A percentile compares a stretch with the other conserved stretches of the same genome.
phyloP scores from a whole-genome alignment of 1,140 invertebrate species.

The Paralvinella palmiformis region DNA sequence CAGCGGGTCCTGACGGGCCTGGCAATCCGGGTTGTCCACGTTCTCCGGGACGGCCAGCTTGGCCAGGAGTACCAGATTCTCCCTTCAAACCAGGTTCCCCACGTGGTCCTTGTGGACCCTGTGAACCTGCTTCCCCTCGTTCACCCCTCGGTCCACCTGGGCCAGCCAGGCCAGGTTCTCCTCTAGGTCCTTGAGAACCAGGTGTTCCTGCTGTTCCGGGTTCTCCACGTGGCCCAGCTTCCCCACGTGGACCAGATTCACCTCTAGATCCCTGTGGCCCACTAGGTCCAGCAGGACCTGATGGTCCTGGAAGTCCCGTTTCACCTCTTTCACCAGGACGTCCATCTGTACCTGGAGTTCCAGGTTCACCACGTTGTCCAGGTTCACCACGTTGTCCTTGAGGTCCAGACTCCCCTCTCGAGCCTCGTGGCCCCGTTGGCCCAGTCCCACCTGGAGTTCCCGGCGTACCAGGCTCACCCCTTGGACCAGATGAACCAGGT shows the following conservation, averaged over 20 bases:
- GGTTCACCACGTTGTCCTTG: not conserved
- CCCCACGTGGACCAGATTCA: not conserved
- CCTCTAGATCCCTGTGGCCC: constrained; percentile 1
- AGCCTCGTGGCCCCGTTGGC: not conserved
- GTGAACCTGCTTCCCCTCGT: not conserved
- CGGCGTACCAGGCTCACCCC: not conserved
- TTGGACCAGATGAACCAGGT: constrained; percentile 9
- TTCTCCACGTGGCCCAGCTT: not conserved
- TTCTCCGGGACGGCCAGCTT: no score
- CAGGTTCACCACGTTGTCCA: not conserved
- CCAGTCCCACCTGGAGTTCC: not conserved
- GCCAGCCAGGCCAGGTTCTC: not conserved
- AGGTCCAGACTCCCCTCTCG: not conserved
- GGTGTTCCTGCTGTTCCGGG: not conserved
- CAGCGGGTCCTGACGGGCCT: no score
- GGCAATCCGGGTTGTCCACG: no score
- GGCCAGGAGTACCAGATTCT: no score
- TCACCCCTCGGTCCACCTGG: not conserved
- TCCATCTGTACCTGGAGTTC: not conserved
- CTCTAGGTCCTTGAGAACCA: not conserved
- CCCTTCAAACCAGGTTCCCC: no score
- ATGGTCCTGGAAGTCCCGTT: constrained; percentile 4
- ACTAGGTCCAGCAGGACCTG: constrained; percentile 1
- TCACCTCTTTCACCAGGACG: constrained; percentile 4
- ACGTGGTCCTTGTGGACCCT: not conserved